Evolutionary conservation across 2,797 vertebrate species (phyloP), one percentile per base, ranked within the genome.

Genomic region (Petrocephalus sullivani): DNA sequence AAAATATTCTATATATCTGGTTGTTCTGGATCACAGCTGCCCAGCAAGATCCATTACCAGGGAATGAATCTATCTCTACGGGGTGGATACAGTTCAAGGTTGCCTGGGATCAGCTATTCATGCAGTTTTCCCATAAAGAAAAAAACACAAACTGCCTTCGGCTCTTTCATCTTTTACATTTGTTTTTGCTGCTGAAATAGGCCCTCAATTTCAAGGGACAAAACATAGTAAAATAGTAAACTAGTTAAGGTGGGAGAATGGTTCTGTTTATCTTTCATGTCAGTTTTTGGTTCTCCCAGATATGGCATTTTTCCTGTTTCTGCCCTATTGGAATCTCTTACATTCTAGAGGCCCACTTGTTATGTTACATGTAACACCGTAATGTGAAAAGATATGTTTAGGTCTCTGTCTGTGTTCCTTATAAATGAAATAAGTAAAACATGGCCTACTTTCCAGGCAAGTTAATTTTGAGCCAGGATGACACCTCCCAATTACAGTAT

Each of bases 231-330:
- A 37, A 71, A 28, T 28, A 71, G 28, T 37, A 71, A 37, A 71
- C 28, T 71, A 71, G 28, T 53, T 86, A 53, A 93, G 93, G 90
- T 91, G 60, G 10, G 83, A 82, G 67, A 85, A 89, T 89, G 85
- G 87, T 56, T 71, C 85, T 87, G 16, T 4, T 53, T 16, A 28
- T 85, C 57, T 16, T 49, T 53, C 46, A 81, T 54, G 10, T 85
- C n/a, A 46, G 28, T 67, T 58, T 12, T 14, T 49, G 4, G 7
- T 14, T 81, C 75, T 89, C 90, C 91, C 41, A 89, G 89, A 88
- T 88, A 53, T 89, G 3, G 14, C 54, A 54, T 58, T 85, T 51
- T 85, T 85, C 23, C 84, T 58, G 84, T 58, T 85, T 28, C 28
- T 56, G 2, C 56, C 9, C 0, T 86, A 4, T 86, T 86, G 84